Conservation (phyloP, 1,140 invertebrate genomes). For the Lasaia peninsularis region DNA sequence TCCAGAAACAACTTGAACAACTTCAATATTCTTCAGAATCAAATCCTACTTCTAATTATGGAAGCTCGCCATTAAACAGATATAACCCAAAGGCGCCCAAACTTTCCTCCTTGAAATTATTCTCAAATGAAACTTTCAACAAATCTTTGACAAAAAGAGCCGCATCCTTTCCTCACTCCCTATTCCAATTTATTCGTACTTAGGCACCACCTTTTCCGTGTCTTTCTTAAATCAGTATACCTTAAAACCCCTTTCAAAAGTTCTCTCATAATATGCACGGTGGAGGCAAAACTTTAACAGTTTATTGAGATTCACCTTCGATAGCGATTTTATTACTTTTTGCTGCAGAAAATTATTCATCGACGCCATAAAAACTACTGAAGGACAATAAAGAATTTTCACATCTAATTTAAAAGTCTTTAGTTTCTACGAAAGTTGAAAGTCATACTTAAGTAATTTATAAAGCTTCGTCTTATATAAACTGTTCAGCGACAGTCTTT, state of each 20-base stretch:
- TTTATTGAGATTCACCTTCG: slow-evolving; percentile 65
- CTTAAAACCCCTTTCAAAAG: slow-evolving; percentile 64
- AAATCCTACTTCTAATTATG: slow-evolving; percentile 13
- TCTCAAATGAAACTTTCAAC: slow-evolving; percentile 27
- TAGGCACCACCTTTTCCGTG: slow-evolving; percentile 68
- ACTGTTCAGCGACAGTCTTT: neutral
- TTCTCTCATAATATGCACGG: slow-evolving; percentile 56
- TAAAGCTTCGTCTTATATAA: slow-evolving; percentile 6
- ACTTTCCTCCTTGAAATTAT: slow-evolving; percentile 23
- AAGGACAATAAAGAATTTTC: slow-evolving; percentile 15
- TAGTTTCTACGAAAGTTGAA: slow-evolving; percentile 19
- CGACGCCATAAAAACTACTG: neutral
- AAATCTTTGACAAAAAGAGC: slow-evolving; percentile 32
- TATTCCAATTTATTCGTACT: slow-evolving; percentile 65
- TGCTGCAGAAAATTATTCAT: slow-evolving; percentile 34
- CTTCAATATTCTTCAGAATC: slow-evolving; percentile 10
- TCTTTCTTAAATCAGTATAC: slow-evolving; percentile 57
- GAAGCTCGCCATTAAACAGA: slow-evolving; percentile 14
- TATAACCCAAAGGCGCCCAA: slow-evolving; percentile 15
- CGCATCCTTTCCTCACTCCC: slow-evolving; percentile 32
- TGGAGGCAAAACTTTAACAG: slow-evolving; percentile 45
- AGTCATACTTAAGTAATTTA: slow-evolving; percentile 19
- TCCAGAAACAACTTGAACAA: neutral
- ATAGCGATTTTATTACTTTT: slow-evolving; percentile 54
- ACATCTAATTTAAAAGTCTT: slow-evolving; percentile 10